A percentile compares a stretch with the other conserved stretches of the same genome.
phyloP scores from a whole-genome alignment of 2,113 vertebrate genomes.

The Charadrius vociferus region DNA sequence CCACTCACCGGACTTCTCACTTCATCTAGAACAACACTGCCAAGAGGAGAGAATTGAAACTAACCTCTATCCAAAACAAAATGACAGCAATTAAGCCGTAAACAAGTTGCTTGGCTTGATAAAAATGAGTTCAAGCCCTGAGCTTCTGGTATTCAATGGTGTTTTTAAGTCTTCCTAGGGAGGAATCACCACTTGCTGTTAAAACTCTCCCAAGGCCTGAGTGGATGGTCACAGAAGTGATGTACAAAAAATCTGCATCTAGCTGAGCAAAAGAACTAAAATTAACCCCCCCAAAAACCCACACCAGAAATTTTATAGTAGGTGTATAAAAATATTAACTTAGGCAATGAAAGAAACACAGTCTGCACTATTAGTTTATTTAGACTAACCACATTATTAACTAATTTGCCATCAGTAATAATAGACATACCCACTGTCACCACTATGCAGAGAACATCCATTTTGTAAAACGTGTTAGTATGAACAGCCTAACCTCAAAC shows the following conservation, averaged over 20 bases:
- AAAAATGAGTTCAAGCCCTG: not conserved
- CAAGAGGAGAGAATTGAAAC: not conserved
- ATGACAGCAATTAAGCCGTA: not conserved
- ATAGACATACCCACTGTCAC: not conserved
- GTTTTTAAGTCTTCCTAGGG: not conserved
- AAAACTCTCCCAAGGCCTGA: not conserved
- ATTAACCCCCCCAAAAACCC: not conserved
- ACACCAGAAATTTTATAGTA: not conserved
- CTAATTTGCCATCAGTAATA: not conserved
- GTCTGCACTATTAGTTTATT: not conserved
- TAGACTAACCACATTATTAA: not conserved
- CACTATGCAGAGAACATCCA: not conserved
- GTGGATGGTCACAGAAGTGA: not conserved
- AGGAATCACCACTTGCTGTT: not conserved
- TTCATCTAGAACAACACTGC: not conserved
- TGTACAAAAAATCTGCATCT: not conserved
- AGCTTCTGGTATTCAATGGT: not conserved
- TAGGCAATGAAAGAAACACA: not conserved
- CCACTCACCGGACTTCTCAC: not conserved
- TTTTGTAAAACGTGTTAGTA: fast-evolving
- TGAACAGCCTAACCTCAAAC: not conserved
- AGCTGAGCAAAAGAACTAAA: not conserved
- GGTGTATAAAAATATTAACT: not conserved
- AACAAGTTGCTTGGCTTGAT: not conserved
- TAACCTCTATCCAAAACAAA: not conserved